Conservation (phyloP, 2,888 invertebrate genomes). For the Shargacucullia verbasci region DNA sequence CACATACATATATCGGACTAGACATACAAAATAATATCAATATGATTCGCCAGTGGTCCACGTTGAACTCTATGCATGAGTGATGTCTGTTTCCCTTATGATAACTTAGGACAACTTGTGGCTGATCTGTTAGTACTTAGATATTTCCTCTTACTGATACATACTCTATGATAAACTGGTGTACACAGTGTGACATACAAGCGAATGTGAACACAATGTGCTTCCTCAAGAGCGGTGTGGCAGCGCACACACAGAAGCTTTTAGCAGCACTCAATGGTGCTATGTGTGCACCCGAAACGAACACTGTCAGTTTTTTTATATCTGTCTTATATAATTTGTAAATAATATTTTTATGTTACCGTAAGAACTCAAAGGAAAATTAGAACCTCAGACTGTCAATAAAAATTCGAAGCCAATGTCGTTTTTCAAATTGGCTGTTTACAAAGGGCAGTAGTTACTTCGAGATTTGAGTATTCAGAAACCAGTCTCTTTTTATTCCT, state of each 20-base stretch:
- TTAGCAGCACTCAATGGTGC: slow-evolving; percentile 63
- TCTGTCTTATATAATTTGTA: slow-evolving; percentile 25
- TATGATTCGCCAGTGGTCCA: slow-evolving; percentile 68
- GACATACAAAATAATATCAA: too few species aligned
- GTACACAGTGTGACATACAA: slow-evolving; percentile 58
- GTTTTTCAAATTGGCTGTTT: too few species aligned
- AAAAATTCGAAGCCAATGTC: too few species aligned
- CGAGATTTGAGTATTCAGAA: too few species aligned
- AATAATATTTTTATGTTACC: not conserved
- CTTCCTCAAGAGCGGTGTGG: slow-evolving; percentile 55
- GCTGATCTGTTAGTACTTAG: slow-evolving; percentile 75
- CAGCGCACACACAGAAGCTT: slow-evolving; percentile 59
- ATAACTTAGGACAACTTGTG: slow-evolving; percentile 71
- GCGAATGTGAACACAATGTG: slow-evolving; percentile 59
- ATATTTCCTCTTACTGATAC: slow-evolving; percentile 59
- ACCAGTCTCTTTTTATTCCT: too few species aligned
- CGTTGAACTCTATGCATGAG: slow-evolving; percentile 75
- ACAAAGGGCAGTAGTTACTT: too few species aligned
- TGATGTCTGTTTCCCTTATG: slow-evolving; percentile 70
- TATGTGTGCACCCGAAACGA: slow-evolving; percentile 35
- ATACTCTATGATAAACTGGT: slow-evolving; percentile 39
- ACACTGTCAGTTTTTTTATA: slow-evolving; percentile 17
- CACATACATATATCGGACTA: too few species aligned
- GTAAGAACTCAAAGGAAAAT: too few species aligned
- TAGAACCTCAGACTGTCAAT: too few species aligned